Conservation (phyloP, 1,140 invertebrate species). For the Dendrolimus punctatus region DNA sequence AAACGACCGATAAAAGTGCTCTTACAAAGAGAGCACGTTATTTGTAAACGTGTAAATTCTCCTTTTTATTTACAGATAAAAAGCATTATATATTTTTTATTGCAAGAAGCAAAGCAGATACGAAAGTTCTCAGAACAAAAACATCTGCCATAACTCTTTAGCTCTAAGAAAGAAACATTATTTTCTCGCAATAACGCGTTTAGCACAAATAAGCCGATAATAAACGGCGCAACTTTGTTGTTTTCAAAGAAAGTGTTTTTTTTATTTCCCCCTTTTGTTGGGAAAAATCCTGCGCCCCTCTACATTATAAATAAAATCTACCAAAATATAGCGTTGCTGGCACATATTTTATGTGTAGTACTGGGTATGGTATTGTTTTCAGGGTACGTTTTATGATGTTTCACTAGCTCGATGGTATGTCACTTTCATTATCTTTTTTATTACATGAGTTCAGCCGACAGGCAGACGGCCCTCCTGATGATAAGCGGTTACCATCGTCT, state of each 20-base stretch:
- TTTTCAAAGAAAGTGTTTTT: slow-evolving; percentile 30
- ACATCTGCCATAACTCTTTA: slow-evolving; percentile 6
- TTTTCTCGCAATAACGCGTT: slow-evolving; percentile 35
- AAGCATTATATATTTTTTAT: not conserved
- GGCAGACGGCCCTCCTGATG: no score
- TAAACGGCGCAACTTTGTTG: slow-evolving; percentile 34
- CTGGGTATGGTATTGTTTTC: no score
- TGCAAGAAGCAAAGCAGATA: not conserved
- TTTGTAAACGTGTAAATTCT: no score
- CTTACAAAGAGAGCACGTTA: no score
- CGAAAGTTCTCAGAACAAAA: slow-evolving; percentile 1
- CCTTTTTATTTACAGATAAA: no score
- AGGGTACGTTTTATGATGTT: no score
- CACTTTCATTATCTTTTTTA: no score
- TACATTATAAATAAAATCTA: slow-evolving; percentile 40
- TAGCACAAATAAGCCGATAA: slow-evolving; percentile 49
- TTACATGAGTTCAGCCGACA: no score
- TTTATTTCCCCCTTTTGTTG: slow-evolving; percentile 32
- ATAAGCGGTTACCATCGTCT: no score
- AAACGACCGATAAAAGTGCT: no score
- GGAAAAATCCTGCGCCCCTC: slow-evolving; percentile 35
- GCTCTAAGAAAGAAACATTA: slow-evolving; percentile 24
- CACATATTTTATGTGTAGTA: no score
- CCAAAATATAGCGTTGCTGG: slow-evolving; percentile 18
- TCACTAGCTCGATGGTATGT: no score